phyloP scores from a whole-genome alignment of 2,888 invertebrate species.

The Nymphalis c-album region DNA sequence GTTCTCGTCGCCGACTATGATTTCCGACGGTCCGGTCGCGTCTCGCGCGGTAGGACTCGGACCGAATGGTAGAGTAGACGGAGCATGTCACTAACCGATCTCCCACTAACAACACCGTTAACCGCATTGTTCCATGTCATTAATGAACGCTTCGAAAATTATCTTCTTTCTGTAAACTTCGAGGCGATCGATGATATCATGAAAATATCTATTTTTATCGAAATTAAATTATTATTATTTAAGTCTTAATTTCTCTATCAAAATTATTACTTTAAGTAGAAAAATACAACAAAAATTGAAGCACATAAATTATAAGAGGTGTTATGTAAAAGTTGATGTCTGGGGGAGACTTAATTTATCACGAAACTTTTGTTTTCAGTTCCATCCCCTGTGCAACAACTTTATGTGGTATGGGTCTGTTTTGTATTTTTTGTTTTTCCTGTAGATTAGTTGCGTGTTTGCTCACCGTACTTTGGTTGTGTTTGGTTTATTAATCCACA shows the following conservation, averaged over 20 bases:
- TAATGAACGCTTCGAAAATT: not conserved
- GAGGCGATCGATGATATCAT: not conserved
- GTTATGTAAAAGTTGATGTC: constrained; percentile 25
- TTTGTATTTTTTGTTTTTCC: constrained; percentile 27
- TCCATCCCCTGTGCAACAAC: constrained; percentile 38
- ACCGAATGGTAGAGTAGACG: constrained; percentile 32
- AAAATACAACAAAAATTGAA: not conserved
- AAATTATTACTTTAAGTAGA: not conserved
- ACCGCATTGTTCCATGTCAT: not conserved
- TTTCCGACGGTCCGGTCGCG: not conserved
- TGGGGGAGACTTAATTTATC: constrained; percentile 23
- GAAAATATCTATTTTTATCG: not conserved
- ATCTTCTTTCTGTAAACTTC: not conserved
- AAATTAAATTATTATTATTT: constrained; percentile 10
- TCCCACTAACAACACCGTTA: constrained; percentile 29
- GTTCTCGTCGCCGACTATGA: not conserved
- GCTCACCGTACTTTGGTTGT: constrained; percentile 23
- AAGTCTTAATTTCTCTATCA: not conserved
- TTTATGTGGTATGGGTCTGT: constrained; percentile 40
- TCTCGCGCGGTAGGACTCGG: constrained; percentile 13
- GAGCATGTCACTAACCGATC: constrained; percentile 38
- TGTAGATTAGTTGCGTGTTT: constrained; percentile 29
- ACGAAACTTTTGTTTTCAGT: constrained; percentile 34
- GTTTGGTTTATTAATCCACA: constrained; percentile 16
- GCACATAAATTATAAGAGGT: not conserved